Evolutionary conservation across 2,888 invertebrate genomes (phyloP).

Genomic region (Hololepta plana): DNA sequence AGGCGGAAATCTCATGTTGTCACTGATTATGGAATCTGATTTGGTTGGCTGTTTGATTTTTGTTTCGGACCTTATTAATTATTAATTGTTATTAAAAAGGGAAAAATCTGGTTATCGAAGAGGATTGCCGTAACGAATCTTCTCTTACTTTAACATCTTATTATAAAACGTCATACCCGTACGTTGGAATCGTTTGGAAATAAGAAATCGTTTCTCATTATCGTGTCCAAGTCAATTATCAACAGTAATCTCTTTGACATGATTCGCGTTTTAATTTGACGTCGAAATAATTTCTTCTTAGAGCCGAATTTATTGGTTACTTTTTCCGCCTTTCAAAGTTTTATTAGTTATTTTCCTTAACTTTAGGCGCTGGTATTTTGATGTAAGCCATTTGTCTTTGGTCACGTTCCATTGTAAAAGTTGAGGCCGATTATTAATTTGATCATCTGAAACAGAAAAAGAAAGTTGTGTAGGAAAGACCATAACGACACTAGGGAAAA

Average conservation of each 20-base stretch:
- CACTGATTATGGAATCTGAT: too few relatives aligned
- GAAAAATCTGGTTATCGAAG: too few relatives aligned
- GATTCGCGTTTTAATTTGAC: conserved; percentile 10
- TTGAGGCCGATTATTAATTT: too few relatives aligned
- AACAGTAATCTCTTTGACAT: conserved; percentile 26
- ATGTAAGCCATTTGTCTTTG: conserved; percentile 18
- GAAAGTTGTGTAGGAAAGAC: background rate
- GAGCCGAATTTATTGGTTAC: background rate
- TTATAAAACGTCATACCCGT: conserved; percentile 12
- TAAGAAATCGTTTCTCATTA: too few relatives aligned
- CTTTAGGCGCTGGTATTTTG: conserved; percentile 24
- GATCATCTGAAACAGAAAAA: conserved; percentile 16
- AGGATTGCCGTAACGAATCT: too few relatives aligned
- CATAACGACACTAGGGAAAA: too few relatives aligned
- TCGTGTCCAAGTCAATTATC: conserved; percentile 26
- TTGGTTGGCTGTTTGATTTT: too few relatives aligned
- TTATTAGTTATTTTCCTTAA: conserved; percentile 17
- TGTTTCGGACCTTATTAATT: too few relatives aligned
- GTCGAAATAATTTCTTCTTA: conserved; percentile 2
- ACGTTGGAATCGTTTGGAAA: conserved; percentile 5
- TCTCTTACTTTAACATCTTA: too few relatives aligned
- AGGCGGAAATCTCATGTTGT: too few relatives aligned
- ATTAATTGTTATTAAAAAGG: too few relatives aligned
- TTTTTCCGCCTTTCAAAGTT: conserved; percentile 2
- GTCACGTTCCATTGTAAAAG: conserved; percentile 25